These are phyloP conservation scores for Odobenus rosmarus DNA, from an alignment of 2,113 vertebrate genomes.

Conservation along the genomic window DNA sequence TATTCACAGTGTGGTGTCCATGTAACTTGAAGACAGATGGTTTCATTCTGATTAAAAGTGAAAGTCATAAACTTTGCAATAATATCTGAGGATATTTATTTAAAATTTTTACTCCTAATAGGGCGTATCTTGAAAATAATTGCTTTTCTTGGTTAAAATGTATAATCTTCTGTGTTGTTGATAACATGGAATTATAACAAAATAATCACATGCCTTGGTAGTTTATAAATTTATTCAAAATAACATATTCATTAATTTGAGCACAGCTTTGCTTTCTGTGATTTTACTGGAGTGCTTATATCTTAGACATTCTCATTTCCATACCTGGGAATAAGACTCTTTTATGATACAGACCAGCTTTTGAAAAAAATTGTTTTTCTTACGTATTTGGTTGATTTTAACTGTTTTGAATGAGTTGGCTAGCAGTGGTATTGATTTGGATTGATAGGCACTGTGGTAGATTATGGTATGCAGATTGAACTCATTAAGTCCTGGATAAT, in stretches of 20 bases:
- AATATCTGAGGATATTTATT: background rate
- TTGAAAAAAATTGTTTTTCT: background rate
- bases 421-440: background rate
- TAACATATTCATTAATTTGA: background rate
- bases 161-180: background rate
- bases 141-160: background rate
- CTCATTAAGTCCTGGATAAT: background rate
- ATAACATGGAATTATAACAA: background rate
- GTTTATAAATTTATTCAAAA: background rate
- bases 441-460: background rate
- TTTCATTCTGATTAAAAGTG: background rate
- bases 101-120: background rate
- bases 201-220: background rate
- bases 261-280: background rate
- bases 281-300: background rate
- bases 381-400: background rate
- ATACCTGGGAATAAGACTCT: background rate
- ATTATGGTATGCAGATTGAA: background rate
- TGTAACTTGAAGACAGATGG: background rate
- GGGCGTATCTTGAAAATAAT: background rate
- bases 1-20: background rate
- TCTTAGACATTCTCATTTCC: background rate
- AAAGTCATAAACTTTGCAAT: background rate
- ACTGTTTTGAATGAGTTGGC: background rate
- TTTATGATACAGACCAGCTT: background rate